Evolutionary conservation across 2,113 vertebrate species (phyloP).

Genomic region (Rhineura floridana): DNA sequence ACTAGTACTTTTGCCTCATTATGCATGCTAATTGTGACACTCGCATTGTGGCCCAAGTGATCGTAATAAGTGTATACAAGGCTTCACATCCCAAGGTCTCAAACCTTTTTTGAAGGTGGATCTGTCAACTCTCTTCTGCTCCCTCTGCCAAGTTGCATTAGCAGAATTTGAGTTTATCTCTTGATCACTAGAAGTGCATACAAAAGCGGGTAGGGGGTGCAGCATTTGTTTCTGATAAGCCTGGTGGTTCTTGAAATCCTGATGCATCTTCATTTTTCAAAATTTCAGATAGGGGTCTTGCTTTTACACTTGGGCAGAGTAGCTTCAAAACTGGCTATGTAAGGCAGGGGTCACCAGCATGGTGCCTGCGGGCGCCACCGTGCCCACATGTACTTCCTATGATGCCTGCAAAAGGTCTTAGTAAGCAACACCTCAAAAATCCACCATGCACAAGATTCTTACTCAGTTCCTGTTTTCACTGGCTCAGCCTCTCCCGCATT

Average conservation of each 20-base stretch:
- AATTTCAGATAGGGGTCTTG: background rate
- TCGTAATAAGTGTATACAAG: background rate
- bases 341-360: background rate
- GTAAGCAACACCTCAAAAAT: too few species aligned
- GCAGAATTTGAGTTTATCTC: background rate
- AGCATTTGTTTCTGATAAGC: background rate
- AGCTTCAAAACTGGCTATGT: background rate
- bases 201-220: background rate
- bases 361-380: background rate
- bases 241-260: background rate
- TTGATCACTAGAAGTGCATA: background rate
- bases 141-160: background rate
- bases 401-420: too few species aligned
- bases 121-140: background rate
- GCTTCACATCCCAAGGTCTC: conserved; percentile 3
- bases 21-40: background rate
- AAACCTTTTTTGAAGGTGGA: background rate
- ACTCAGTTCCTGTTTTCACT: too few species aligned
- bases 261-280: background rate
- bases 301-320: background rate
- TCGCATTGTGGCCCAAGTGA: conserved; percentile 5
- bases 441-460: too few species aligned
- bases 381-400: too few species aligned
- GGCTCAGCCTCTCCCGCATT: too few species aligned
- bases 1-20: background rate